Evolutionary conservation across 37 sponge, comb jelly and placozoan genomes (phyloP).

Genomic region (Spongia lamella): DNA sequence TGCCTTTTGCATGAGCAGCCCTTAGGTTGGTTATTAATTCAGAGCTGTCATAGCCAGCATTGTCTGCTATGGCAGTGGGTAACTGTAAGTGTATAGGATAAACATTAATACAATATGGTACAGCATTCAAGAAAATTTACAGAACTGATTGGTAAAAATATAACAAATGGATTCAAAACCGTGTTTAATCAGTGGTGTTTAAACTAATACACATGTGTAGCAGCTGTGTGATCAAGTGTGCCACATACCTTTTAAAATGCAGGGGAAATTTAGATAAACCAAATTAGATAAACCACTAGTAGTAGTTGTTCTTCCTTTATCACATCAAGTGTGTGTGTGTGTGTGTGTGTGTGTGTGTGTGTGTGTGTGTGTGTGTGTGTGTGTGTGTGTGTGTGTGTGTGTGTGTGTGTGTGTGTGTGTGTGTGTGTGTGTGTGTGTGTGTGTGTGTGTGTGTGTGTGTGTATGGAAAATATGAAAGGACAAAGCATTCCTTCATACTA

Average conservation of each 20-base stretch:
- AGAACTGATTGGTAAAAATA: not conserved
- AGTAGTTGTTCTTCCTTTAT: no score
- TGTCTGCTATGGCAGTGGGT: constrained; percentile 95
- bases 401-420: not conserved
- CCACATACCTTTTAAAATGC: no score
- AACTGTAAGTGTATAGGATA: constrained; percentile 29
- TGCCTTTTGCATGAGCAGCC: constrained; percentile 85
- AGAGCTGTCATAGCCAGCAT: constrained; percentile 97
- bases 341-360: no score
- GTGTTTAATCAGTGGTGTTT: no score
- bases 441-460: constrained; percentile 2
- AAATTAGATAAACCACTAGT: no score
- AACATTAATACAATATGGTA: not conserved
- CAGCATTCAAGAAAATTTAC: not conserved
- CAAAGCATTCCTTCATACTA: not conserved
- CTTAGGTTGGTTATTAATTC: constrained; percentile 84
- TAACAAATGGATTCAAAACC: not conserved
- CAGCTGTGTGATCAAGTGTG: no score
- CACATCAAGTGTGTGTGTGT: no score
- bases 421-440: not conserved
- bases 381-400: no score
- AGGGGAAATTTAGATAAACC: no score
- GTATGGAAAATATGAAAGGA: not conserved
- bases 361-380: no score
- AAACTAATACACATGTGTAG: no score